A percentile compares a stretch with the other conserved stretches of the same genome.
phyloP scores from a whole-genome alignment of 2,888 invertebrate species.

The Scaptomyza cyrtandrae region DNA sequence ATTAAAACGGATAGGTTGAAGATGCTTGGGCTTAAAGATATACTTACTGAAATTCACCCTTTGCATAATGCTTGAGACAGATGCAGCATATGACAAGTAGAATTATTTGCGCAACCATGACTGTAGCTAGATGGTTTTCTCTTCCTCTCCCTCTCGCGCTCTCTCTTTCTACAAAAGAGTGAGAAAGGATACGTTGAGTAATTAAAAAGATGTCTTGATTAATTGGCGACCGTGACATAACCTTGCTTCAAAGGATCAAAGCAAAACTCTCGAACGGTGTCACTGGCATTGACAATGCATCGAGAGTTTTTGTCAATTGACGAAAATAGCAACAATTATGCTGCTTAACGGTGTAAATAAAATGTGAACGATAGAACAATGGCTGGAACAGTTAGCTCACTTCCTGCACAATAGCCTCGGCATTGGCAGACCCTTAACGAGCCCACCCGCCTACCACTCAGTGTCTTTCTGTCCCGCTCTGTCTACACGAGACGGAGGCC shows the following conservation, averaged over 20 bases:
- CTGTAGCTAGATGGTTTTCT: slow-evolving; percentile 45
- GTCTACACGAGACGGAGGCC: slow-evolving; percentile 57
- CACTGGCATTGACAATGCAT: slow-evolving; percentile 79
- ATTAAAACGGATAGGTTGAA: not conserved
- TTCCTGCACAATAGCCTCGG: slow-evolving; percentile 74
- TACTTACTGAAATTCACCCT: slow-evolving; percentile 84
- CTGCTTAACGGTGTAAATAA: slow-evolving; percentile 72
- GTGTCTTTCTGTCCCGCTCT: slow-evolving; percentile 20
- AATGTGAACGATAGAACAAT: slow-evolving; percentile 51
- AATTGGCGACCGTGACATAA: slow-evolving; percentile 51
- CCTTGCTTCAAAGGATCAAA: slow-evolving; percentile 68
- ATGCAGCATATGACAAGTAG: slow-evolving; percentile 81
- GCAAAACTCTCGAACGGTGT: slow-evolving; percentile 61
- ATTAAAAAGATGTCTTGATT: slow-evolving; percentile 16
- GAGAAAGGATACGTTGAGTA: slow-evolving; percentile 29
- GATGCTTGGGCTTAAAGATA: not conserved
- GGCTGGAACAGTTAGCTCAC: slow-evolving; percentile 50
- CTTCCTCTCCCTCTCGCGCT: too few species aligned
- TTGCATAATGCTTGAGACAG: slow-evolving; percentile 81
- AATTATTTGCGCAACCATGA: slow-evolving; percentile 82
- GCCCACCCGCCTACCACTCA: not conserved
- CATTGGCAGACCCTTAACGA: slow-evolving; percentile 53
- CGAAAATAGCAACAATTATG: slow-evolving; percentile 78
- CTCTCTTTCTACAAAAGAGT: slow-evolving; percentile 32
- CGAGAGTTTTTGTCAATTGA: slow-evolving; percentile 60